Base-by-base conservation (phyloP, 2,888 invertebrate genomes). In the Tyria jacobaeae region DNA sequence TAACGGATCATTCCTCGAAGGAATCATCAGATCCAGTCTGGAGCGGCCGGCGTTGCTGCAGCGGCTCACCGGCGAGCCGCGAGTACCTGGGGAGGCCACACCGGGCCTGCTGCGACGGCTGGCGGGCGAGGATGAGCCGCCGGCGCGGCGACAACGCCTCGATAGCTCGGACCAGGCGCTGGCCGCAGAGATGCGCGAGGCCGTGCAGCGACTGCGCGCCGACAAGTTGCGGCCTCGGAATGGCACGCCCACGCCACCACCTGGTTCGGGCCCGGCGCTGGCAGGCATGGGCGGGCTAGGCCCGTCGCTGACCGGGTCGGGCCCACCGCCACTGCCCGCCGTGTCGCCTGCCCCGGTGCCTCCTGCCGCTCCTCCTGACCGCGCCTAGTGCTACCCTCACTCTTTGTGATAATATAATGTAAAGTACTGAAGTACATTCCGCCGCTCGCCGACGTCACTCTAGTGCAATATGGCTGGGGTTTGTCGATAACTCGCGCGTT, bases 1-100 rank as follows among this genome's bases (percentile, higher is more conserved):
- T 5, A 96, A 96, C 71, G 97, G 97, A 71, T 97, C 97, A n/a
- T 97, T 97, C 86, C 94, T 97, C 57, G 97, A 97, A 83, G 97
- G 97, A 57, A 97, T 97, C 78, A 98, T 98, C 75, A 94, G 97
- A 78, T 97, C 97, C 73, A 97, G 96, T 74, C 92, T 98, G 67
- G 97, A 97, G 86, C 95, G 94, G 83, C 94, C 93, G 61, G 89
- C 89, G 72, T 71, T 89, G 73, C 80, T 91, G 82, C 89, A 88
- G 86, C 87, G 89, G 70, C 76, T 88, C 78, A 84, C 87, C 57
- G 84, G 73, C 21, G 88, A 87, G 75, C 81, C 86, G 12, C 83
- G 86, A 62, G 73, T 81, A 35, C 74, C 70, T 52, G 69, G 66
- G 10, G 86, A 85, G 95, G 96, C 60, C 12, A 50, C 88, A 95